Percentiles rank a stretch among this genome's conserved stretches.
Conservation (phyloP, 2,797 vertebrate species). For the Moxostoma hubbsi region DNA sequence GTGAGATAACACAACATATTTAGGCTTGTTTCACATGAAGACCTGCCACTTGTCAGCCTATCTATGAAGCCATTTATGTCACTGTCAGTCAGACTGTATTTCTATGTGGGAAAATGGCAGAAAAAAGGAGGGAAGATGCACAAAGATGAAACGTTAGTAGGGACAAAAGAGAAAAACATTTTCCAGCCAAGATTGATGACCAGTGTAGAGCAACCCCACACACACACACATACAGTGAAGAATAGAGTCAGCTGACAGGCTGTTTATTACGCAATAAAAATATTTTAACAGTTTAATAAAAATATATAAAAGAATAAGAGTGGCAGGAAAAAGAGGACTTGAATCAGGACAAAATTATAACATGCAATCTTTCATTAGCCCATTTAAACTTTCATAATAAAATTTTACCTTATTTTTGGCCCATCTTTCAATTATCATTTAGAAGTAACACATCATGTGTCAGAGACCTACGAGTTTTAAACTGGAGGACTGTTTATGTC, state of each 20-base stretch:
- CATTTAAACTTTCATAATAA: neutral
- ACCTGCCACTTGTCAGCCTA: constrained; percentile 16
- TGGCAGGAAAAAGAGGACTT: neutral
- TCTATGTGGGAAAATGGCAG: neutral
- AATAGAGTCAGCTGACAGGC: neutral
- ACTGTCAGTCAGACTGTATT: constrained; percentile 34
- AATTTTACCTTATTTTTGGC: constrained; percentile 3
- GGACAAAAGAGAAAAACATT: constrained; percentile 26
- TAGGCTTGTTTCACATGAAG: constrained; percentile 21
- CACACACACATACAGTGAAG: neutral
- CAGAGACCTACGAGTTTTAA: neutral
- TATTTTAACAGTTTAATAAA: neutral
- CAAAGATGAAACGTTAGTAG: constrained; percentile 51
- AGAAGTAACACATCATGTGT: neutral
- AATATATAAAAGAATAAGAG: neutral
- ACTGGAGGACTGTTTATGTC: constrained; percentile 5
- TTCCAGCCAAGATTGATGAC: constrained; percentile 46
- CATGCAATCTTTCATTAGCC: constrained; percentile 1
- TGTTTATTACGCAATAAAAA: too few relatives aligned
- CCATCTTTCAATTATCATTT: constrained; percentile 12
- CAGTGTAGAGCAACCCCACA: neutral
- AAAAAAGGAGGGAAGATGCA: neutral
- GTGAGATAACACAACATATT: constrained; percentile 22
- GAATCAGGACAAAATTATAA: neutral
- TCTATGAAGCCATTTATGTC: constrained; percentile 42